These are phyloP conservation scores for Blera fallax DNA, from an alignment of 2,888 invertebrate genomes.

Conservation along the genomic window DNA sequence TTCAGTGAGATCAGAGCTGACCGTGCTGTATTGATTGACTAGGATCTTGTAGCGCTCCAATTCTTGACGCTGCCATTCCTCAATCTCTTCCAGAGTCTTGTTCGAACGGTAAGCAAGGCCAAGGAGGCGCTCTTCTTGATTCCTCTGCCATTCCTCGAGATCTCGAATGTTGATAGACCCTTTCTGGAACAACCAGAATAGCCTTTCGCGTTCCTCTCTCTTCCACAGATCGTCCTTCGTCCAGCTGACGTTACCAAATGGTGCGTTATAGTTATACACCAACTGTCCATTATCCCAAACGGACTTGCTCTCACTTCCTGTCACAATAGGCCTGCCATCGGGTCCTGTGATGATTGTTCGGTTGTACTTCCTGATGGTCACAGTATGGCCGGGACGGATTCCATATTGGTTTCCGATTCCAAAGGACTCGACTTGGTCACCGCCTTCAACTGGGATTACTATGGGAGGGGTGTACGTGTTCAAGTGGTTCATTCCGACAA, in stretches of 20 bases:
- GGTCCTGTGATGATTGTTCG: conserved; percentile 77
- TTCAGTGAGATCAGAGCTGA: conserved; percentile 74
- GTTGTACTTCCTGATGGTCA: conserved; percentile 77
- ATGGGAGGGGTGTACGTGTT: conserved; percentile 69
- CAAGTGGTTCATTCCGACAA: conserved; percentile 36
- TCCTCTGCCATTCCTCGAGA: conserved; percentile 78
- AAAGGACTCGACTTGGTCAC: conserved; percentile 60
- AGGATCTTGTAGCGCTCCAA: conserved; percentile 77
- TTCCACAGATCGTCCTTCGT: conserved; percentile 79
- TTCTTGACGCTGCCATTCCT: conserved; percentile 79
- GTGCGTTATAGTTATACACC: conserved; percentile 77
- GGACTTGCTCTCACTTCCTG: conserved; percentile 77
- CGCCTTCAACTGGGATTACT: conserved; percentile 74
- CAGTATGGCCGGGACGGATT: conserved; percentile 74
- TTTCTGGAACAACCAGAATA: conserved; percentile 78
- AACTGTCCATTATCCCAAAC: conserved; percentile 79
- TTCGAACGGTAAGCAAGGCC: conserved; percentile 77
- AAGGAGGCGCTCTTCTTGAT: conserved; percentile 79
- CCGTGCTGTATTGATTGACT: conserved; percentile 76
- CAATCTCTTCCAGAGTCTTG: conserved; percentile 76
- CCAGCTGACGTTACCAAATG: conserved; percentile 77
- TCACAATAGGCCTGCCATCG: conserved; percentile 77
- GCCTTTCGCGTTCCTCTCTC: conserved; percentile 79
- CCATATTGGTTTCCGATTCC: conserved; percentile 57
- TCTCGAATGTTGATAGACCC: conserved; percentile 74